Percentiles rank a stretch among this genome's conserved stretches.
These are phyloP conservation scores for Platycheirus albimanus DNA, from an alignment of 2,888 invertebrate species.

Conservation along the genomic window DNA sequence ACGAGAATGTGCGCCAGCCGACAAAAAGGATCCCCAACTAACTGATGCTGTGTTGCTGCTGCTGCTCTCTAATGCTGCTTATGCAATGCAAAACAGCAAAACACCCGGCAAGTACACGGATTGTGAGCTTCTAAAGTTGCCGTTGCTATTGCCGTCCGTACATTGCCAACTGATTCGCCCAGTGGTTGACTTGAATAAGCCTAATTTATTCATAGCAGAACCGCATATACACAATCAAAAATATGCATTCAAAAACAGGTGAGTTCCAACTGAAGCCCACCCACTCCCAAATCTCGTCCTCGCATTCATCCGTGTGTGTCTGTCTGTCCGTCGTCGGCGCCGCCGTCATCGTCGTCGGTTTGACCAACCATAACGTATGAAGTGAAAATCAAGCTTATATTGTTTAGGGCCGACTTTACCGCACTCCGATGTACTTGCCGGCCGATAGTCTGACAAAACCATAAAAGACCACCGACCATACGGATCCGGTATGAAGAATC, in stretches of 20 bases:
- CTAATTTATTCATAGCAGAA: slow-evolving; percentile 74
- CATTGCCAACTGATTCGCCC: slow-evolving; percentile 44
- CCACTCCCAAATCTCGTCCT: no score
- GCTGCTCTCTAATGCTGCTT: slow-evolving; percentile 42
- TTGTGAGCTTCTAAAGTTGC: slow-evolving; percentile 44
- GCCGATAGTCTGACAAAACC: slow-evolving; percentile 71
- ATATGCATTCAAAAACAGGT: slow-evolving; percentile 73
- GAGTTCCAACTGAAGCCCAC: slow-evolving; percentile 34
- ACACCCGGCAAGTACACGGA: slow-evolving; percentile 37
- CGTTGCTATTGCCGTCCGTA: slow-evolving; percentile 18
- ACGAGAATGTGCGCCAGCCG: slow-evolving; percentile 44
- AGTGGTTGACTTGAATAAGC: slow-evolving; percentile 72
- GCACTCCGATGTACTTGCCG: slow-evolving; percentile 46
- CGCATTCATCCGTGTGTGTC: not conserved
- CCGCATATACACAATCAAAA: slow-evolving; percentile 73
- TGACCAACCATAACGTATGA: slow-evolving; percentile 70
- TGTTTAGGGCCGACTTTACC: slow-evolving; percentile 67
- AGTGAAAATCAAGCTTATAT: slow-evolving; percentile 74
- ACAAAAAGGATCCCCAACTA: slow-evolving; percentile 45
- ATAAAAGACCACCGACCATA: slow-evolving; percentile 71
- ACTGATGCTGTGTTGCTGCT: slow-evolving; percentile 4
- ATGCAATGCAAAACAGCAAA: slow-evolving; percentile 70
- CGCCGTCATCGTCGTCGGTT: slow-evolving; percentile 21
- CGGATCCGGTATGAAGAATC: slow-evolving; percentile 73
- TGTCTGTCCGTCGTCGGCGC: not conserved